Evolutionary conservation across 2,113 vertebrate genomes (phyloP).

Genomic region (Mobula birostris): DNA sequence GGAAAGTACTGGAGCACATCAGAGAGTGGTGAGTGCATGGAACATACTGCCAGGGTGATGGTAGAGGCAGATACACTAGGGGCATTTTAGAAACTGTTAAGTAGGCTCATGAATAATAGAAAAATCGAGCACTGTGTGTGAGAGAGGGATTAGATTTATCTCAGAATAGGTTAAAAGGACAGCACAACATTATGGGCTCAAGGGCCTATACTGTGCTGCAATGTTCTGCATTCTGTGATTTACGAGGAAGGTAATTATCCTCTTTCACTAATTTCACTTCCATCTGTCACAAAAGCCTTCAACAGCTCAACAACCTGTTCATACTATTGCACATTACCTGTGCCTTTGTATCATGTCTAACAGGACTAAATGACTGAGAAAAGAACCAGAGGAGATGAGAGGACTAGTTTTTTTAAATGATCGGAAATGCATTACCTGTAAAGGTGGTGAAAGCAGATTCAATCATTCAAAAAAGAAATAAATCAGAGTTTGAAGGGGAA

Average conservation of each 20-base stretch:
- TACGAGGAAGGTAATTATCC: neutral
- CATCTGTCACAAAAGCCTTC: neutral
- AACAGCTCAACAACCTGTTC: neutral
- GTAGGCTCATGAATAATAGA: too few relatives aligned
- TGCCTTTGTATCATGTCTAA: constrained; percentile 4
- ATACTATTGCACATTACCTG: neutral
- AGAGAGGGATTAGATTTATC: too few relatives aligned
- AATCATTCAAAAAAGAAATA: neutral
- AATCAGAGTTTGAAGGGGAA: neutral
- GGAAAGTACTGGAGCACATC: too few relatives aligned
- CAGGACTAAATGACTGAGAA: neutral
- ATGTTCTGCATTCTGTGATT: neutral
- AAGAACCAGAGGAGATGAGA: neutral
- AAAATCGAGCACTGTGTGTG: too few relatives aligned
- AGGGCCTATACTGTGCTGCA: too few relatives aligned
- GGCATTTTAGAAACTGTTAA: too few relatives aligned
- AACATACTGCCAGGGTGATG: too few relatives aligned
- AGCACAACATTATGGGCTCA: too few relatives aligned
- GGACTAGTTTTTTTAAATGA: neutral
- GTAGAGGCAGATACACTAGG: too few relatives aligned
- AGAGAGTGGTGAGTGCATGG: too few relatives aligned
- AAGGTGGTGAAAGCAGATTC: neutral
- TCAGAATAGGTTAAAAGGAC: too few relatives aligned
- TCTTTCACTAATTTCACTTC: neutral
- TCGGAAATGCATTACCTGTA: neutral